These are phyloP conservation scores for Leucophora obtusa DNA, from an alignment of 2,888 invertebrate species.

Conservation along the genomic window DNA sequence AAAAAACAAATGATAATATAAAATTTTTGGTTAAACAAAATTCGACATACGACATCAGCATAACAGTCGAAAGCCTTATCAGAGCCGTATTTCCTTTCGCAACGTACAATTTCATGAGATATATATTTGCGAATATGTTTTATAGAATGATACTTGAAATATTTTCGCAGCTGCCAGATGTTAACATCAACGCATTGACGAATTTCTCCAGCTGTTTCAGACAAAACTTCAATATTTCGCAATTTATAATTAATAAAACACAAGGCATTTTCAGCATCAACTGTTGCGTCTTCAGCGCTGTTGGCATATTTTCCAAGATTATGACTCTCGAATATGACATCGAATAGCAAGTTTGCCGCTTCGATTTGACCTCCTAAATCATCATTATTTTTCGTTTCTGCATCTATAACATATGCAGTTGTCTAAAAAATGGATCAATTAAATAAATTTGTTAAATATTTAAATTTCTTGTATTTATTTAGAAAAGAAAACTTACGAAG, in stretches of 20 bases:
- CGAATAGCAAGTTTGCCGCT: neutral
- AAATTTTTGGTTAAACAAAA: too few species aligned
- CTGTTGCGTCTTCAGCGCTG: too few species aligned
- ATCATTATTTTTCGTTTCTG: neutral
- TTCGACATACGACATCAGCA: constrained; percentile 25
- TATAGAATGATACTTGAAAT: neutral
- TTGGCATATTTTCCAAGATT: neutral
- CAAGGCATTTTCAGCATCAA: neutral
- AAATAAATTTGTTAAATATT: neutral
- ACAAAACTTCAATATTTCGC: neutral
- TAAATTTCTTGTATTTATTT: neutral
- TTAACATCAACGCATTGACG: constrained; percentile 2
- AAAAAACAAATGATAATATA: neutral
- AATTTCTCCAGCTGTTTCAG: neutral
- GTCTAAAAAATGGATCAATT: too few species aligned
- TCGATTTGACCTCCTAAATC: neutral
- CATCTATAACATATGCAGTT: neutral
- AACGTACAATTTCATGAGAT: neutral
- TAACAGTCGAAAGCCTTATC: neutral
- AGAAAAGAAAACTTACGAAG: constrained; percentile 16
- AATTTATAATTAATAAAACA: neutral
- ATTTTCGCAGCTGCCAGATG: neutral
- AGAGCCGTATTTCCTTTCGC: neutral
- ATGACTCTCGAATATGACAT: neutral
- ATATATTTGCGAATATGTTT: neutral